Conservation (phyloP, 1,140 invertebrate species). For the Ceratitis capitata region DNA sequence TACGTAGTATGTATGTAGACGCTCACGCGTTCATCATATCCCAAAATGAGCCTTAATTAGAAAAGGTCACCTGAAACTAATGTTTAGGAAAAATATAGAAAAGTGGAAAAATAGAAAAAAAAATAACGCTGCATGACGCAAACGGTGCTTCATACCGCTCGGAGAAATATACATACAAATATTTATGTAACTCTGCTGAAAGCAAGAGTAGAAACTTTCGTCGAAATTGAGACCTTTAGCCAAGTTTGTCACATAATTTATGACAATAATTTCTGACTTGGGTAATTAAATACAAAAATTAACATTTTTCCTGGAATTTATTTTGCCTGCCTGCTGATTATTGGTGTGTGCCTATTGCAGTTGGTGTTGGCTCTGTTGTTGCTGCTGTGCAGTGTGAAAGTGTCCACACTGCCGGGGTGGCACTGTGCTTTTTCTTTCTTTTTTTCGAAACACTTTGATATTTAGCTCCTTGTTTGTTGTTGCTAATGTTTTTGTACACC, state of each 20-base stretch:
- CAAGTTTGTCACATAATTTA: constrained; percentile 33
- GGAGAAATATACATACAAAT: too few relatives aligned
- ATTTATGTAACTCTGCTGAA: neutral
- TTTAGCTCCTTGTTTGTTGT: neutral
- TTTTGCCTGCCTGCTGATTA: neutral
- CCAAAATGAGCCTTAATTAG: constrained; percentile 32
- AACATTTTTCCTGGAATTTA: neutral
- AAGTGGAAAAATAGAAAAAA: too few relatives aligned
- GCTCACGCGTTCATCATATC: neutral
- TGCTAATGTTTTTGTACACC: neutral
- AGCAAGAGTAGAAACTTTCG: neutral
- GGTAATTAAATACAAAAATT: constrained; percentile 40
- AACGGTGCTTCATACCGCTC: neutral
- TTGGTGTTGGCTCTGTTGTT: neutral
- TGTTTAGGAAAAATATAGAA: constrained; percentile 15
- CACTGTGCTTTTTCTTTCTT: too few relatives aligned
- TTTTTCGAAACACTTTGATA: neutral
- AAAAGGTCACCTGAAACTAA: constrained; percentile 39
- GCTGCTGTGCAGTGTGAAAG: neutral
- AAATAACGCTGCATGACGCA: neutral
- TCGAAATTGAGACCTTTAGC: constrained; percentile 21
- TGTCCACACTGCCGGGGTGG: neutral
- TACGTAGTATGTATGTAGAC: too few relatives aligned
- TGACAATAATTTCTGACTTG: constrained; percentile 26
- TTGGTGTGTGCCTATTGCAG: too few relatives aligned